Evolutionary conservation across 2,888 invertebrate genomes (phyloP).

Genomic region (Tenodera sinensis): DNA sequence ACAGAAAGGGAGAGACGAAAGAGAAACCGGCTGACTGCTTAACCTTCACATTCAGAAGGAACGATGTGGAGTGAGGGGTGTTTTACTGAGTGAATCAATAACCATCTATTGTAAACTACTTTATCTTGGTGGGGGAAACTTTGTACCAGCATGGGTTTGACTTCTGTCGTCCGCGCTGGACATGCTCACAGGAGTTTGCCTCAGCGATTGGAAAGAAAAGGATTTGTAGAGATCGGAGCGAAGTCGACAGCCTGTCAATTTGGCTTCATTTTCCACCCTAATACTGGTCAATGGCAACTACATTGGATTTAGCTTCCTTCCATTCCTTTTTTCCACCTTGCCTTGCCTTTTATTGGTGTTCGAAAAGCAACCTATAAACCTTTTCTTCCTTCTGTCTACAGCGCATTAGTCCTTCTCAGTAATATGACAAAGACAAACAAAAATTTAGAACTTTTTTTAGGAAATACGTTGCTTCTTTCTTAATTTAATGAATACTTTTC

Average conservation of each 20-base stretch:
- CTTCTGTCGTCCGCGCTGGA: neutral
- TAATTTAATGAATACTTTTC: too few relatives aligned
- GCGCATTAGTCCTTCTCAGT: neutral
- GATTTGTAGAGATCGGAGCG: neutral
- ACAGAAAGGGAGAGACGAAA: neutral
- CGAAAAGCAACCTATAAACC: neutral
- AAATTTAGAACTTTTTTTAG: neutral
- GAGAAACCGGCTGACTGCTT: neutral
- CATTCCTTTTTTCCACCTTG: neutral
- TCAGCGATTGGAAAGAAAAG: neutral
- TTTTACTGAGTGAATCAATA: neutral
- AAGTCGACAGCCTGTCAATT: neutral
- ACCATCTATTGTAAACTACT: neutral
- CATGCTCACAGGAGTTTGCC: neutral
- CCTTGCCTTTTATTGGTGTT: neutral
- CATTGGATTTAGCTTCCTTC: neutral
- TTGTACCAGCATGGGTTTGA: neutral
- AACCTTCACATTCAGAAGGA: neutral
- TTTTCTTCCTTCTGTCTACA: neutral
- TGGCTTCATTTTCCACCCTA: neutral
- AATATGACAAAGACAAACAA: neutral
- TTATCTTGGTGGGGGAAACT: neutral
- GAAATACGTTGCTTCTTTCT: too few relatives aligned
- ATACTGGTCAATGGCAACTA: neutral
- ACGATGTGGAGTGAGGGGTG: neutral